Percentiles rank a stretch among this genome's conserved stretches.
Evolutionary conservation across 2,888 invertebrate species (phyloP).

Genomic region (Lithophane semibrunnea): DNA sequence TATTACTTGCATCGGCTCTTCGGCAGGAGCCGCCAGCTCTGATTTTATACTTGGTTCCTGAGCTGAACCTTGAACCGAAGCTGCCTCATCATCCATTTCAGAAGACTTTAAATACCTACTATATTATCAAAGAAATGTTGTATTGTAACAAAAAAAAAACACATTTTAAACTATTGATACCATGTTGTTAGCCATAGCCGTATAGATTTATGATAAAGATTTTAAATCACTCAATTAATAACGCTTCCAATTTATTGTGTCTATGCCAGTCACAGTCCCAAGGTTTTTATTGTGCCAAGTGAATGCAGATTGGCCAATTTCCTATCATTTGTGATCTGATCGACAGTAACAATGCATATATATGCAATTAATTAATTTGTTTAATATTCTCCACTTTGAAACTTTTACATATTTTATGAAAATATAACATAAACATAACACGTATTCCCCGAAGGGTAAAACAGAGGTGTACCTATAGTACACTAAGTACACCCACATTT

Average conservation of each 20-base stretch:
- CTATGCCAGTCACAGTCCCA: conserved; percentile 3
- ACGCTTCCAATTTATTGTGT: conserved; percentile 5
- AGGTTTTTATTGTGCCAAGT: not conserved
- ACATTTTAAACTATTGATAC: conserved; percentile 66
- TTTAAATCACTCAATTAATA: conserved; percentile 40
- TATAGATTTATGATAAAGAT: conserved; percentile 71
- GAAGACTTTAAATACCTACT: conserved; percentile 33
- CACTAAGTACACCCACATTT: too few relatives aligned
- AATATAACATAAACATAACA: not conserved
- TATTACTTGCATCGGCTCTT: conserved; percentile 10
- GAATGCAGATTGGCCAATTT: not conserved
- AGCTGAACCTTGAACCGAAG: conserved; percentile 46
- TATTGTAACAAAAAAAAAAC: conserved; percentile 68
- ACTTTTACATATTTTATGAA: too few relatives aligned
- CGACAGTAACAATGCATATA: not conserved
- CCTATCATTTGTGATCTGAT: not conserved
- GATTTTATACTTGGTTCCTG: conserved; percentile 54
- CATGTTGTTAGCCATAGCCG: conserved; percentile 73
- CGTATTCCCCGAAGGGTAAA: too few relatives aligned
- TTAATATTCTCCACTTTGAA: not conserved
- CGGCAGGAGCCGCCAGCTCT: conserved; percentile 11
- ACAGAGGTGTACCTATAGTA: too few relatives aligned
- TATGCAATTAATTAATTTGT: not conserved
- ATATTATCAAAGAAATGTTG: conserved; percentile 42
- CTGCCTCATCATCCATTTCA: conserved; percentile 60